Base-by-base conservation (phyloP, 1,140 invertebrate genomes). In the Agrilus planipennis region DNA sequence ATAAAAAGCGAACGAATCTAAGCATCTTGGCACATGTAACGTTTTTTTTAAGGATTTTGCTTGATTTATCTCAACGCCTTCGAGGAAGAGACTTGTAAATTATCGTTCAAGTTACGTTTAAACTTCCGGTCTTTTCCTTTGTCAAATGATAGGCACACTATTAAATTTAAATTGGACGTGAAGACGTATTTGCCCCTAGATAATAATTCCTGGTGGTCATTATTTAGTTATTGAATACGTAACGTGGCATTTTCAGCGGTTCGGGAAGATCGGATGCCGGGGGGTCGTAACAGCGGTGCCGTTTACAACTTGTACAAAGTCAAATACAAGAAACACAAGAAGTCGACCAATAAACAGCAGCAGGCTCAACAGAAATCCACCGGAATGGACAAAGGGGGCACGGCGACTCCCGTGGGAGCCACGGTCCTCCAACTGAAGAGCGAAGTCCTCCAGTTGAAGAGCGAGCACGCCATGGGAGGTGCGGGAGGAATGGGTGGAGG, bases 281-380 rank as follows among this genome's bases (percentile, higher is more conserved):
- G 96, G 34, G 96, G 95, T 18, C 73, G 96, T 46, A 99, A 96
- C 70, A 96, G 91, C 46, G 93, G 92, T 34, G 93, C 92, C 40
- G 94, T 99, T 29, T 99, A 99, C 65, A 98, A 97, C 66, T 72
- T 98, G 41, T 98, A 98, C 70, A 99, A 98, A 81, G 89, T 96
- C 6, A 96, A 96, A 69, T 97, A 97, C 68, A 93, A 94, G 68
- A 97, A 97, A 65, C 88, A 94, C 65, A 92, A 92, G 72, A 91
- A 93, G 59, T 73, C 73, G 14, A 68, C 68, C 48, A 69, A 73
- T 55, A 65, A 71, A 64, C 56, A 73, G 68, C 50, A 69, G 64
- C 54, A 63, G 62, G 48, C 69, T 55, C 49, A 58, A 57, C 41
- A 70, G 49, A 60, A 52, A 44, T 55, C 57, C 44, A 58, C 64